phyloP scores from a whole-genome alignment of 2,113 vertebrate genomes.

The Cyphomyrus discorhynchus region DNA sequence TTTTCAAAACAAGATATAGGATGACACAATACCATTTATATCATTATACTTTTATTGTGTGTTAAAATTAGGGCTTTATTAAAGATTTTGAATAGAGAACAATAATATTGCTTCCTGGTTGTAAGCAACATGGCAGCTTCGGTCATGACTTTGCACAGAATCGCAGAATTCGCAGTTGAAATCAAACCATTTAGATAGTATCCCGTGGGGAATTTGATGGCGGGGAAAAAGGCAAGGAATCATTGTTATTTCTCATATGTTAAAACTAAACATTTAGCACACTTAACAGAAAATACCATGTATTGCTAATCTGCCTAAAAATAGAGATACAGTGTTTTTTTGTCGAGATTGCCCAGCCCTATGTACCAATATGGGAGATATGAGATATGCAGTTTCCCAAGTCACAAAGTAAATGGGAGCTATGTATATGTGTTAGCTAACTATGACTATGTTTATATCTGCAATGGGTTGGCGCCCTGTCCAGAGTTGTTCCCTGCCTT shows the following conservation, averaged over 20 bases:
- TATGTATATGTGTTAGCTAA: neutral
- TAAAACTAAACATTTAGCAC: neutral
- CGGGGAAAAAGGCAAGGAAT: neutral
- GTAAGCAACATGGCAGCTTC: neutral
- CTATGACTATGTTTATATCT: neutral
- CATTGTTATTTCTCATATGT: neutral
- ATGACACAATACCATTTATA: neutral
- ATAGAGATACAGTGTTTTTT: neutral
- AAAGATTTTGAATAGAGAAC: neutral
- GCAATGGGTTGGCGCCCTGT: neutral
- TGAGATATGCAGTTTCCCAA: neutral
- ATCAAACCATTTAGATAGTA: neutral
- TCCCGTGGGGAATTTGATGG: neutral
- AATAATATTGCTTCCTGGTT: neutral
- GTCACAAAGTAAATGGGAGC: neutral
- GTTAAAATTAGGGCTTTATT: neutral
- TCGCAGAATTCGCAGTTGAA: neutral
- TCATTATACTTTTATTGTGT: neutral
- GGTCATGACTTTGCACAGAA: neutral
- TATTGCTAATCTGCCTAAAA: neutral
- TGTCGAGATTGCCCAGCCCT: neutral
- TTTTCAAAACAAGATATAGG: neutral
- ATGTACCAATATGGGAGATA: neutral
- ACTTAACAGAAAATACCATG: neutral
- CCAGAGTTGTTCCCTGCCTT: neutral